Conservation (phyloP, 2,888 invertebrate genomes). For the Heteromyza rotundicornis region DNA sequence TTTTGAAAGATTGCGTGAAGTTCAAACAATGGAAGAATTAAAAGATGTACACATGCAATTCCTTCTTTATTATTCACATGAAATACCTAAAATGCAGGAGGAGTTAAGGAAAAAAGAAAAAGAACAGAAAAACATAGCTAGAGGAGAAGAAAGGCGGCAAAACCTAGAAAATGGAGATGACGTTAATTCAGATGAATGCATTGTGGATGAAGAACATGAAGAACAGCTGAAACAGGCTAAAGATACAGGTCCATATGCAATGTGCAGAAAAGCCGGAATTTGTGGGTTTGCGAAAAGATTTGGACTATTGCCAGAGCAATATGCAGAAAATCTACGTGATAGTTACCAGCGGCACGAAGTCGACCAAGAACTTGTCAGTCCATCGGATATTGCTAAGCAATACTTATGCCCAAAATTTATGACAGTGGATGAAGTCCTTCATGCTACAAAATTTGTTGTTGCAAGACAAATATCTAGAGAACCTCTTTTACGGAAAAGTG, state of each 20-base stretch:
- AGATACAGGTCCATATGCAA: slow-evolving; percentile 85
- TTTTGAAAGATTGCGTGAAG: slow-evolving; percentile 75
- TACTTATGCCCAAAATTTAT: slow-evolving; percentile 73
- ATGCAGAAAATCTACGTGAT: slow-evolving; percentile 94
- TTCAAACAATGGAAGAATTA: slow-evolving; percentile 88
- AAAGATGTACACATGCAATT: slow-evolving; percentile 94
- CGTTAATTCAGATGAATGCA: slow-evolving; percentile 67
- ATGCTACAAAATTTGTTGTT: slow-evolving; percentile 92
- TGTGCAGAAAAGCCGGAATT: slow-evolving; percentile 85
- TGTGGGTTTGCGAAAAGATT: slow-evolving; percentile 87
- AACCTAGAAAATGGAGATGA: slow-evolving; percentile 41
- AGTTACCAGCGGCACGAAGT: slow-evolving; percentile 95
- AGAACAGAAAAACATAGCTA: slow-evolving; percentile 69
- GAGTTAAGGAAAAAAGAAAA: slow-evolving; percentile 72
- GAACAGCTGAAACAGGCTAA: slow-evolving; percentile 83
- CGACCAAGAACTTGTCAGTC: slow-evolving; percentile 88
- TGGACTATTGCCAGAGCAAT: slow-evolving; percentile 91
- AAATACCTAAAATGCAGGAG: slow-evolving; percentile 83
- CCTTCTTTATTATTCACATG: slow-evolving; percentile 86
- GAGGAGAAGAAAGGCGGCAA: slow-evolving; percentile 38
- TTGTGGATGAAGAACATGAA: slow-evolving; percentile 69
- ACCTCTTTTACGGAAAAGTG: slow-evolving; percentile 83
- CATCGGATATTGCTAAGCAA: slow-evolving; percentile 81
- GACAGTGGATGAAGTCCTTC: slow-evolving; percentile 81
- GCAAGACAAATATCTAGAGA: slow-evolving; percentile 92